Conservation (phyloP, 2,113 vertebrate species). For the Sinocyclocheilus anophthalmus region DNA sequence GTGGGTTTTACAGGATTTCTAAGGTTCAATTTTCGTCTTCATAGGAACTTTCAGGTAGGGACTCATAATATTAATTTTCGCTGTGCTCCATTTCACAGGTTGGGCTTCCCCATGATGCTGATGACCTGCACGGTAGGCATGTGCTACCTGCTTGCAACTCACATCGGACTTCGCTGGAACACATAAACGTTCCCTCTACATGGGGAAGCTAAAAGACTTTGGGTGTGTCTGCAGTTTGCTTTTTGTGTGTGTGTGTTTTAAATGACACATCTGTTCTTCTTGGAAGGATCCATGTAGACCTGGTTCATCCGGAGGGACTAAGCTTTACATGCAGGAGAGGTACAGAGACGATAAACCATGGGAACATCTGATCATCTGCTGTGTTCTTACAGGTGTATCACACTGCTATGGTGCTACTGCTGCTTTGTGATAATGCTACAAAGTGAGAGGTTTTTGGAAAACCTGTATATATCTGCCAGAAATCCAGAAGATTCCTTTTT, state of each 20-base stretch:
- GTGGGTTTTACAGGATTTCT: not conserved
- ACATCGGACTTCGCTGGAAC: slow-evolving; percentile 90
- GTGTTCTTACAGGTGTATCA: not conserved
- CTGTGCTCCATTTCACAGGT: slow-evolving; percentile 77
- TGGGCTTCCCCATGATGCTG: slow-evolving; percentile 97
- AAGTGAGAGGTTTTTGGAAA: not conserved
- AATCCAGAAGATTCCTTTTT: not conserved
- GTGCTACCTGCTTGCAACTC: slow-evolving; percentile 92
- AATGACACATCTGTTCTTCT: not conserved
- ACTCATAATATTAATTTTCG: not conserved
- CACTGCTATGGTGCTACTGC: slow-evolving; percentile 50
- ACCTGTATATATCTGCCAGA: slow-evolving; percentile 35
- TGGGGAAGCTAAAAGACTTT: slow-evolving; percentile 57
- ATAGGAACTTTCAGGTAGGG: not conserved
- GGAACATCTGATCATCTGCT: slow-evolving; percentile 51
- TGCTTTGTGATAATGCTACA: slow-evolving; percentile 14
- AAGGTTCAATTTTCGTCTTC: not conserved
- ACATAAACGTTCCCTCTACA: slow-evolving; percentile 62
- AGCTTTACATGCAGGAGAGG: slow-evolving; percentile 37
- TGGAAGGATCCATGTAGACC: not conserved
- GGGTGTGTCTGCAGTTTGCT: slow-evolving; percentile 31
- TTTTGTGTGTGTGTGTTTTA: not conserved
- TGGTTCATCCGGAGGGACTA: not conserved
- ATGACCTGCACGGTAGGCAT: slow-evolving; percentile 89
- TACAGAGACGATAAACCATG: slow-evolving; percentile 49